Conservation (phyloP, 1,140 invertebrate genomes). For the Phymorhynchus buccinoides region DNA sequence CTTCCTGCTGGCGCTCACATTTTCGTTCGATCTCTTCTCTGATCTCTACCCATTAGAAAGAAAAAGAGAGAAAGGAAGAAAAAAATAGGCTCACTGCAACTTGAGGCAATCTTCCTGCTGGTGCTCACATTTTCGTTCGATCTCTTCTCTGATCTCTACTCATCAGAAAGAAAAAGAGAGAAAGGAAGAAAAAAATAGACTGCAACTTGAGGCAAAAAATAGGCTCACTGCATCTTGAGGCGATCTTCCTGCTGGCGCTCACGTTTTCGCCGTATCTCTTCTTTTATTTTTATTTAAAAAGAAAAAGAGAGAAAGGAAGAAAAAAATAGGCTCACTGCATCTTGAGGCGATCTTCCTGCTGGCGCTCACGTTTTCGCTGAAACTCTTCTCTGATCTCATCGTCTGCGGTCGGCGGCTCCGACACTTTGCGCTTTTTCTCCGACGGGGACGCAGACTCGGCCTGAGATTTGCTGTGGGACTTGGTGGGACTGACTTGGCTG, state of each 20-base stretch:
- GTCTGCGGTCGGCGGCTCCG: slow-evolving; percentile 47
- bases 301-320: neutral
- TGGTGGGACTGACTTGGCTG: neutral
- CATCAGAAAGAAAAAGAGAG: neutral
- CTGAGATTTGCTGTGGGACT: slow-evolving; percentile 42
- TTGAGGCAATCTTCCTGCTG: slow-evolving; percentile 66
- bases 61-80: neutral
- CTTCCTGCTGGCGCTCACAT: slow-evolving; percentile 63
- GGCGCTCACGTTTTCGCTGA: slow-evolving; percentile 57
- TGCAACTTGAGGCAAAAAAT: too few relatives aligned
- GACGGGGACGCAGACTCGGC: slow-evolving; percentile 5
- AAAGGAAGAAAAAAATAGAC: neutral
- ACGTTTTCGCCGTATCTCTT: slow-evolving; percentile 50
- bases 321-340: slow-evolving; percentile 60
- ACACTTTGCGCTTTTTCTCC: slow-evolving; percentile 58
- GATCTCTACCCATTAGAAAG: neutral
- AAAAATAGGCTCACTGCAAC: slow-evolving; percentile 60
- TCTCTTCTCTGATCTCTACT: slow-evolving; percentile 32
- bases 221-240: slow-evolving; percentile 64
- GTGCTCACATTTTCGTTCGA: slow-evolving; percentile 55
- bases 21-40: slow-evolving; percentile 50
- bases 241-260: slow-evolving; percentile 67
- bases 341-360: slow-evolving; percentile 66
- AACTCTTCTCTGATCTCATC: slow-evolving; percentile 49
- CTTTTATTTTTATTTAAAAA: slow-evolving; percentile 30